Evolutionary conservation across 2,113 vertebrate species (phyloP).

Genomic region (Oophaga pumilio): DNA sequence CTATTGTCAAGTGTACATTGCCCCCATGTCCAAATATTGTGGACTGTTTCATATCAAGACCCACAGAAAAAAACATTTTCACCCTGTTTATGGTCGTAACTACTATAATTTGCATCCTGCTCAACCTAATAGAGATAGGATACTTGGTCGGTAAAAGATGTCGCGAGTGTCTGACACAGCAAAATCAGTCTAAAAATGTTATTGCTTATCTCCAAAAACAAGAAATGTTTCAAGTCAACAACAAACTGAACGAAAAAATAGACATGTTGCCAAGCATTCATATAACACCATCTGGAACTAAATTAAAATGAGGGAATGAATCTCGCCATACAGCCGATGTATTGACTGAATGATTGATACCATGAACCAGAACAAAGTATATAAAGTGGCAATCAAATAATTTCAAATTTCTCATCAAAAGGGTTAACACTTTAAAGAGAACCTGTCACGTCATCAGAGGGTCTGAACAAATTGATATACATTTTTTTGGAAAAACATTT

Average conservation of each 20-base stretch:
- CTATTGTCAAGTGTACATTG: constrained; percentile 77
- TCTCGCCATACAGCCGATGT: too few species aligned
- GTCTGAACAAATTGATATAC: too few species aligned
- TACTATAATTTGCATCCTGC: constrained; percentile 79
- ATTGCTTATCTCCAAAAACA: not conserved
- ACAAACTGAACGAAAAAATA: constrained; percentile 43
- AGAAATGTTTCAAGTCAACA: constrained; percentile 28
- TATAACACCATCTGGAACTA: constrained; percentile 31
- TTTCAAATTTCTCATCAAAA: not conserved
- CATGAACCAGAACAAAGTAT: not conserved
- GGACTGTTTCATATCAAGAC: constrained; percentile 84
- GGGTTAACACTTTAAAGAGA: not conserved
- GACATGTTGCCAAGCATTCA: not conserved
- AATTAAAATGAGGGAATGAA: not conserved
- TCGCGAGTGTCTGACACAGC: constrained; percentile 28
- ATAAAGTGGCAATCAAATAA: not conserved
- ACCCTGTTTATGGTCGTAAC: constrained; percentile 88
- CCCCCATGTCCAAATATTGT: constrained; percentile 79
- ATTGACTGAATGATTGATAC: not conserved
- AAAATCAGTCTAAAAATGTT: not conserved
- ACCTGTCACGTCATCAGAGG: too few species aligned
- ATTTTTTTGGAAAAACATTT: too few species aligned
- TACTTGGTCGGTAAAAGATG: constrained; percentile 80
- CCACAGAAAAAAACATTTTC: constrained; percentile 87
- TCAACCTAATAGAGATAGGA: constrained; percentile 82